Conservation (phyloP, 1,140 invertebrate species). For the Drosophila pseudoobscura region DNA sequence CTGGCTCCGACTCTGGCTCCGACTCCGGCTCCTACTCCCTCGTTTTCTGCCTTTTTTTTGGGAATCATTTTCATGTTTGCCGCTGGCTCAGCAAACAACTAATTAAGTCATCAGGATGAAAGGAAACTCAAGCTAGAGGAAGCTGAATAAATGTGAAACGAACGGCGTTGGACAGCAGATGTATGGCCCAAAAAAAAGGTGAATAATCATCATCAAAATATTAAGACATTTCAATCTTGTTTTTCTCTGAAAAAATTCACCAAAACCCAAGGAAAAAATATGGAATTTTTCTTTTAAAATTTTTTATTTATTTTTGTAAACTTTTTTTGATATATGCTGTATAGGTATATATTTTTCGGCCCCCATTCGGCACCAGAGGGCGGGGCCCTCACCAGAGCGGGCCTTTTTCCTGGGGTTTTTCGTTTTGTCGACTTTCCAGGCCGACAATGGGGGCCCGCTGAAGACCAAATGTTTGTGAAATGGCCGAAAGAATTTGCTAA, state of each 20-base stretch:
- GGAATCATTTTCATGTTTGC: constrained; percentile 67
- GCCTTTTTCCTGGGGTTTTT: not conserved
- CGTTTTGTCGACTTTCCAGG: constrained; percentile 63
- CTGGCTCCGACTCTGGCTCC: not conserved
- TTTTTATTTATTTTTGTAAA: constrained; percentile 30
- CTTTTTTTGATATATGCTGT: not conserved
- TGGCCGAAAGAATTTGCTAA: constrained; percentile 45
- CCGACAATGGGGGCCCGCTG: constrained; percentile 33
- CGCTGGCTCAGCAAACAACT: constrained; percentile 59
- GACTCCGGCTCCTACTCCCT: constrained; percentile 9
- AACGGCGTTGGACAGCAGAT: constrained; percentile 25
- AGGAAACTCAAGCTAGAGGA: constrained; percentile 36
- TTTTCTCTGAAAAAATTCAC: not conserved
- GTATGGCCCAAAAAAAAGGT: not conserved
- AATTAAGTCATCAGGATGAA: constrained; percentile 76
- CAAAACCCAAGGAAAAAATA: constrained; percentile 6
- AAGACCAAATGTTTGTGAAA: constrained; percentile 12
- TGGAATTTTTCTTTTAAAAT: constrained; percentile 8
- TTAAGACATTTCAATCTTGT: not conserved
- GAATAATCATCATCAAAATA: constrained; percentile 3
- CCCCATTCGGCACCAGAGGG: constrained; percentile 10
- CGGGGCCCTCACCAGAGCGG: not conserved
- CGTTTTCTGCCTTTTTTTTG: constrained; percentile 27
- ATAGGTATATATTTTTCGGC: constrained; percentile 1
- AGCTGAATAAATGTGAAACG: constrained; percentile 37